These are phyloP conservation scores for Schizotus pectinicornis DNA, from an alignment of 2,888 invertebrate species.

Conservation along the genomic window DNA sequence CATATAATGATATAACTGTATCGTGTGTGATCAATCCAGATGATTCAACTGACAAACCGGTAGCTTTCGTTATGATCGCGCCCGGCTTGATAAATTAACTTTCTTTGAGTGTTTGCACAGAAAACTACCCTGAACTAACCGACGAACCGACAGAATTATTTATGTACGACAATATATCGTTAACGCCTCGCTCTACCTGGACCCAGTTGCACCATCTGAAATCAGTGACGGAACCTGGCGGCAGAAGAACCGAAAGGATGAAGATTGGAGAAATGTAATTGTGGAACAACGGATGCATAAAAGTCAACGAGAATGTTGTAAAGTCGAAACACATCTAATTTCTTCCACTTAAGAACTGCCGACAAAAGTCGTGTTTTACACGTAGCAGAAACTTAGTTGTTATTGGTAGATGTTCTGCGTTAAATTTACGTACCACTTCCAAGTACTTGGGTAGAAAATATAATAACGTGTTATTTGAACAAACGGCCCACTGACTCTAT, in stretches of 20 bases:
- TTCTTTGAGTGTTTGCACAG: constrained; percentile 49
- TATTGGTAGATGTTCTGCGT: too few species aligned
- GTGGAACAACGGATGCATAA: constrained; percentile 42
- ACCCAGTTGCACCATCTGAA: constrained; percentile 34
- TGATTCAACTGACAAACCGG: constrained; percentile 18
- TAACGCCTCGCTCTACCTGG: constrained; percentile 49
- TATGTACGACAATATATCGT: constrained; percentile 50
- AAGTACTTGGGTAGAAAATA: too few species aligned
- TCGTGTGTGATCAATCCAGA: too few species aligned
- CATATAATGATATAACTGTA: too few species aligned
- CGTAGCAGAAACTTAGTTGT: too few species aligned
- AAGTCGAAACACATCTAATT: constrained; percentile 48
- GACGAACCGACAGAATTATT: constrained; percentile 48
- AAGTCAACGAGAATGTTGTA: constrained; percentile 49
- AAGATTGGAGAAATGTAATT: constrained; percentile 31
- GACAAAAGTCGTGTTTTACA: constrained; percentile 45
- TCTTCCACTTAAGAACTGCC: constrained; percentile 36
- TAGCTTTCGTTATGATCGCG: constrained; percentile 7
- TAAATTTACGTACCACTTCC: too few species aligned
- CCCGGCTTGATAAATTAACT: constrained; percentile 23
- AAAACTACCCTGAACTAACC: constrained; percentile 49
- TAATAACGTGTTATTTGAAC: too few species aligned
- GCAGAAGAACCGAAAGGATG: background rate
- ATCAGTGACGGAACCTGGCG: constrained; percentile 22
- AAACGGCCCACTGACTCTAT: too few species aligned